Evolutionary conservation across 2,888 invertebrate genomes (phyloP), one percentile per base, ranked within the genome.

Genomic region (Melikaiella ostensackeni): DNA sequence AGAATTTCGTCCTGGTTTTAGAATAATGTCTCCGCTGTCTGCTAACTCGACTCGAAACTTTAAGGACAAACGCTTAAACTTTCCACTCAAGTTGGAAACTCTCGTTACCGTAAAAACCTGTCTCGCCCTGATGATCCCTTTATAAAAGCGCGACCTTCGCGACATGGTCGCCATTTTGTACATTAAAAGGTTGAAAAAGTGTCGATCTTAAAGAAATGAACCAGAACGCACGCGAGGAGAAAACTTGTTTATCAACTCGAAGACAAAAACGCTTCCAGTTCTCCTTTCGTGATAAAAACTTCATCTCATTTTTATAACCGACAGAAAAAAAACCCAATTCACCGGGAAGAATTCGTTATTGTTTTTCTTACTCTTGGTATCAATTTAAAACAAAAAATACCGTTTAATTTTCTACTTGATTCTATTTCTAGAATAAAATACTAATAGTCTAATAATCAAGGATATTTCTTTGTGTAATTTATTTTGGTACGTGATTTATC

Each of bases 81-180:
- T 70, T 70, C 13, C 6, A 13, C 4, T 6, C 30, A 30, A 70
- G 70, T 70, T 50, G 27, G 50, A 70, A 70, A 70, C 70, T 46
- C 70, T 70, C 70, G 70, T 70, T 70, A 55, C 50, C 30, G 46
- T 33, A 46, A n/a, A 70, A 70, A 55, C 46, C 46, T 46, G 70
- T 30, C 50, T 21, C 35, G 38, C 30, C 19, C 46, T 70, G 70
- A 70, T 70, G 46, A 46, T 70, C 30, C 46, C 30, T 50, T 55
- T 50, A 55, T 33, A 55, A 70, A 27, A 50, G 42, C 21, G 30
- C n/a, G 70, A 70, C 70, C 30, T 50, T 70, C 30, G 30, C 50
- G n/a, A 55, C 42, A 70, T 70, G 9, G 30, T 50, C 30, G 50
- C 9, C 50, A 46, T 24, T 66, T 27, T n/a, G n/a, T 66, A 27